Evolutionary conservation across 2,888 invertebrate genomes (phyloP).

Genomic region (Dichetophora obliterata): DNA sequence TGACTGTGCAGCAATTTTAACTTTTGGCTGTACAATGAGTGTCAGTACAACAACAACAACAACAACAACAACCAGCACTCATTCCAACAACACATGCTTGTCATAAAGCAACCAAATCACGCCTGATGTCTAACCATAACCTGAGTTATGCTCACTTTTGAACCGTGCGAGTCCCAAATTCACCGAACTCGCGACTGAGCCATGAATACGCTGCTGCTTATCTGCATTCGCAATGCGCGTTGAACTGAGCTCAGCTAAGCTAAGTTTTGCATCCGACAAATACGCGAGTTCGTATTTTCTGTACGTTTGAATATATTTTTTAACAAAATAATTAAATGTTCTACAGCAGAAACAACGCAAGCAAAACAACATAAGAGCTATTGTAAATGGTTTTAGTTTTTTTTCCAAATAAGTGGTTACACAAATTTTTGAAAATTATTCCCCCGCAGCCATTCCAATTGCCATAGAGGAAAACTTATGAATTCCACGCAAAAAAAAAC

Average conservation of each 20-base stretch:
- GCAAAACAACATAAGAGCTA: neutral
- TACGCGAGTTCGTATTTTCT: neutral
- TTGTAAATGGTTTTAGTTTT: neutral
- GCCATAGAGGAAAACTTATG: neutral
- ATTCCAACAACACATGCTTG: slow-evolving; percentile 11
- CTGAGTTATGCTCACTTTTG: slow-evolving; percentile 27
- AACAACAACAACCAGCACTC: slow-evolving; percentile 6
- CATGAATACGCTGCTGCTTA: slow-evolving; percentile 14
- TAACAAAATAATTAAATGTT: slow-evolving; percentile 33
- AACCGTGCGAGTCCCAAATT: slow-evolving; percentile 13
- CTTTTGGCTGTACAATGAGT: slow-evolving; percentile 21
- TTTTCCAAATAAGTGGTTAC: neutral
- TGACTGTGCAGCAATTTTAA: slow-evolving; percentile 34
- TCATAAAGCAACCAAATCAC: slow-evolving; percentile 17
- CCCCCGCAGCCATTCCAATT: neutral
- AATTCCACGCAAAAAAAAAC: neutral
- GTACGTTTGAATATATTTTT: slow-evolving; percentile 1
- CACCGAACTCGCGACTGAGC: neutral
- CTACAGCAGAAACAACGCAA: slow-evolving; percentile 10
- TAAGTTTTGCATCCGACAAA: neutral
- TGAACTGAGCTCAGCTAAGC: neutral
- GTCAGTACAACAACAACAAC: slow-evolving; percentile 1
- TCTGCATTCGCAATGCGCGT: slow-evolving; percentile 22
- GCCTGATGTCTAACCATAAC: slow-evolving; percentile 8
- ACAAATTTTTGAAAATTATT: neutral